Conservation (phyloP, 2,888 invertebrate species). For the Meliscaeva auricollis region DNA sequence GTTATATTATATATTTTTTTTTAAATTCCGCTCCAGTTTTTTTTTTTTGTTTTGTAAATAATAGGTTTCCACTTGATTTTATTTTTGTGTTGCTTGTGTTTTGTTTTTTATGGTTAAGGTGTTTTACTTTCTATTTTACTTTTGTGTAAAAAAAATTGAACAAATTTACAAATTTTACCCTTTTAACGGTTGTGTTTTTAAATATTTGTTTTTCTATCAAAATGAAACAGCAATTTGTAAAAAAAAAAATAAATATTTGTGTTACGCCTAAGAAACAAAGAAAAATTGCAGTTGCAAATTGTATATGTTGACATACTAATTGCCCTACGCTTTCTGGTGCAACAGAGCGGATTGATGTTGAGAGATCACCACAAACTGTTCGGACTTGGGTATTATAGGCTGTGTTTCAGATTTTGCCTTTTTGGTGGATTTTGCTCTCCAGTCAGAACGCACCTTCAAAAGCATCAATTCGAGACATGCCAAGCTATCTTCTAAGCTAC, state of each 20-base stretch:
- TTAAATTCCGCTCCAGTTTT: constrained; percentile 78
- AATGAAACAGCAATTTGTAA: constrained; percentile 68
- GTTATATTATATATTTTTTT: constrained; percentile 78
- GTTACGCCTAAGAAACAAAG: constrained; percentile 50
- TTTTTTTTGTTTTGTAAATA: constrained; percentile 49
- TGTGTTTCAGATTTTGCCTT: constrained; percentile 58
- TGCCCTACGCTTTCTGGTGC: constrained; percentile 43
- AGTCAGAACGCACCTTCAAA: constrained; percentile 88
- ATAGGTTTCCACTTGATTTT: constrained; percentile 66
- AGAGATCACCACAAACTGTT: constrained; percentile 61
- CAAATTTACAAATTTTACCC: constrained; percentile 52
- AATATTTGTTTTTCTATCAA: constrained; percentile 40
- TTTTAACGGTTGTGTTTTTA: constrained; percentile 39
- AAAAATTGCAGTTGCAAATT: constrained; percentile 23
- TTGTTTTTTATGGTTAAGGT: constrained; percentile 43
- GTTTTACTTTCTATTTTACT: constrained; percentile 44
- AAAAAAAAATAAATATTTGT: constrained; percentile 45
- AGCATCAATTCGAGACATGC: constrained; percentile 96
- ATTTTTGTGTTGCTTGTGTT: constrained; percentile 51
- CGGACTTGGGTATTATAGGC: constrained; percentile 59
- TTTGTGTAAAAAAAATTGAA: constrained; percentile 33
- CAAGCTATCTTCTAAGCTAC: constrained; percentile 96
- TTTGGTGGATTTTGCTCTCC: constrained; percentile 59
- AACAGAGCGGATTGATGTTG: constrained; percentile 32
- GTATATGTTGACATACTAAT: not conserved